Evolutionary conservation across 2,797 vertebrate species (phyloP).

Genomic region (Lagodon rhomboides): DNA sequence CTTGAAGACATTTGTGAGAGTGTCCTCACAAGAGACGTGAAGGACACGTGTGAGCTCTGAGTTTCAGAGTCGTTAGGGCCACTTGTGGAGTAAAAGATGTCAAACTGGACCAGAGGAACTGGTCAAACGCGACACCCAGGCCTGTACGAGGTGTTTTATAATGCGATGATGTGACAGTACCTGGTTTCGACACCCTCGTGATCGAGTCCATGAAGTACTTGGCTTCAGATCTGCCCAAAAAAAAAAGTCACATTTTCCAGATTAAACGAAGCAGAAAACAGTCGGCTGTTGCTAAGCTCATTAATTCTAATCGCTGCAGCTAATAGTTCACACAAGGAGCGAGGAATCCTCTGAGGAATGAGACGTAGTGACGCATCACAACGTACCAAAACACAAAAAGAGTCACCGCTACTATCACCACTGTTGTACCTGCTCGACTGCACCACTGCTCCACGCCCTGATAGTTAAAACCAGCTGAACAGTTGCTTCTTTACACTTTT

Average conservation of each 20-base stretch:
- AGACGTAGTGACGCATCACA: not conserved
- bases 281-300: not conserved
- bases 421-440: not conserved
- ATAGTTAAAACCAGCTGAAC: too few species aligned
- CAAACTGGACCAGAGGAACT: too few species aligned
- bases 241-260: constrained; percentile 17
- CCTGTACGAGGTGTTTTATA: too few species aligned
- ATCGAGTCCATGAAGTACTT: constrained; percentile 82
- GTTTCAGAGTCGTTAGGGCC: too few species aligned
- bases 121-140: not conserved
- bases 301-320: not conserved
- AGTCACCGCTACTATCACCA: not conserved
- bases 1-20: too few species aligned
- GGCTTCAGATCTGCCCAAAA: constrained; percentile 83
- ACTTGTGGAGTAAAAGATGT: too few species aligned
- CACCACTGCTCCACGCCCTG: too few species aligned
- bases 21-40: too few species aligned
- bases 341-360: not conserved
- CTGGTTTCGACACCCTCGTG: constrained; percentile 80
- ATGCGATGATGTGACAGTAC: constrained; percentile 59
- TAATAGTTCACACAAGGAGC: not conserved
- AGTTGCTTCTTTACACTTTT: too few species aligned
- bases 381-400: not conserved
- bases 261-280: constrained; percentile 1
- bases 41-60: too few species aligned